A percentile compares a stretch with the other conserved stretches of the same genome.
Conservation (phyloP, 1,140 invertebrate species). For the Kradibia gibbosae region DNA sequence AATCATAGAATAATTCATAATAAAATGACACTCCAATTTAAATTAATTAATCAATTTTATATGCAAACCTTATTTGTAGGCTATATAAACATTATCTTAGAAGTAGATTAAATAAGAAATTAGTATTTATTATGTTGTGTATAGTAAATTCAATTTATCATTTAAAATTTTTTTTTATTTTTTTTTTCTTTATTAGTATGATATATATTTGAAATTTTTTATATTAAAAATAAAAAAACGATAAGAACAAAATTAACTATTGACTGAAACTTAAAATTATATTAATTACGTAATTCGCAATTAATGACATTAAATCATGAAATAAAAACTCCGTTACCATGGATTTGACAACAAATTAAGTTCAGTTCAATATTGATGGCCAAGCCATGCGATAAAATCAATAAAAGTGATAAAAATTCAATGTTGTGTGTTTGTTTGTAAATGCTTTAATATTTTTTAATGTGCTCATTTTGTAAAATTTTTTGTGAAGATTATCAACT, state of each 20-base stretch:
- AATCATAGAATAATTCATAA: no score
- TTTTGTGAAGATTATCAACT: constrained; percentile 28
- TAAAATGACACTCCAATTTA: no score
- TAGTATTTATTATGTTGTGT: no score
- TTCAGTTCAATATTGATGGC: constrained; percentile 57
- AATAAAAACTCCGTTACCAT: constrained; percentile 56
- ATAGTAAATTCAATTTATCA: no score
- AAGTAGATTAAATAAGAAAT: no score
- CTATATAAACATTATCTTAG: no score
- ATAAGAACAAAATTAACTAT: constrained; percentile 4
- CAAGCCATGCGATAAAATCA: constrained; percentile 63
- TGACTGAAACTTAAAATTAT: neutral
- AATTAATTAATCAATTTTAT: no score
- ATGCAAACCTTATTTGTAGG: no score
- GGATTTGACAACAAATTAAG: constrained; percentile 48
- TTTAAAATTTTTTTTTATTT: no score
- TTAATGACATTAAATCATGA: constrained; percentile 37
- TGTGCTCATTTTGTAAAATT: constrained; percentile 47
- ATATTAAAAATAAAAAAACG: neutral
- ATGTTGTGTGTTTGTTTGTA: constrained; percentile 48
- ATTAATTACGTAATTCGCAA: no score
- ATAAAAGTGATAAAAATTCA: constrained; percentile 61
- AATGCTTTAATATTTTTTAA: constrained; percentile 55
- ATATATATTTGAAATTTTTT: no score
- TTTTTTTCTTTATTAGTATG: no score